Percentiles rank a stretch among this genome's conserved stretches.
These are phyloP conservation scores for Pipa parva DNA, from an alignment of 2,113 vertebrate genomes.

Conservation along the genomic window DNA sequence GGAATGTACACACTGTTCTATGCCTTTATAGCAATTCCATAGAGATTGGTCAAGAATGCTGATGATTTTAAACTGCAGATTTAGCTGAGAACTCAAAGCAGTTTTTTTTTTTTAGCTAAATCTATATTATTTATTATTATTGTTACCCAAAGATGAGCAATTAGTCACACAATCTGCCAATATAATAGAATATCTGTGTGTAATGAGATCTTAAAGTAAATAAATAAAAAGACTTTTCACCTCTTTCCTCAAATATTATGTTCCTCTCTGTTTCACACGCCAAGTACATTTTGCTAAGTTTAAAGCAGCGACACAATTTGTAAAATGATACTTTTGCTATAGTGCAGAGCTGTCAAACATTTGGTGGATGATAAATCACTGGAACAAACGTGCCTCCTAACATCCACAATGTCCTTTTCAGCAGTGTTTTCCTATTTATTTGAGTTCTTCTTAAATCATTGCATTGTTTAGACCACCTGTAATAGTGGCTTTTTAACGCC, in stretches of 20 bases:
- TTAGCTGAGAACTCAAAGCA: too few relatives aligned
- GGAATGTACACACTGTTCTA: too few relatives aligned
- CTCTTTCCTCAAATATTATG: neutral
- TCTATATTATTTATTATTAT: too few relatives aligned
- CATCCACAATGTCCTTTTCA: neutral
- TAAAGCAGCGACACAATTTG: neutral
- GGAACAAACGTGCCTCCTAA: slow-evolving; percentile 30
- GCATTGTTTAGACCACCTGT: slow-evolving; percentile 25
- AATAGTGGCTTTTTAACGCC: slow-evolving; percentile 5
- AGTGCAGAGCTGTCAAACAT: slow-evolving; percentile 19
- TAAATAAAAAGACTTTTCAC: too few relatives aligned
- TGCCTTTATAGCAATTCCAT: too few relatives aligned
- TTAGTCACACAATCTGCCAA: too few relatives aligned
- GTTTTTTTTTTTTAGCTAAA: too few relatives aligned
- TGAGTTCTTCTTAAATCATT: slow-evolving; percentile 8
- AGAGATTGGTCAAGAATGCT: too few relatives aligned
- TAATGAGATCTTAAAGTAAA: too few relatives aligned
- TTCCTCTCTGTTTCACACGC: slow-evolving; percentile 14
- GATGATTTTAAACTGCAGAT: too few relatives aligned
- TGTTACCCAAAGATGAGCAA: too few relatives aligned
- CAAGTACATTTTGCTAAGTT: slow-evolving; percentile 8
- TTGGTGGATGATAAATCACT: slow-evolving; percentile 8
- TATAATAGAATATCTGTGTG: too few relatives aligned
- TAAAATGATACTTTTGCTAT: slow-evolving; percentile 23
- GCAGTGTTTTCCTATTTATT: slow-evolving; percentile 6